These are phyloP conservation scores for Corythornis madagascariensis DNA, from an alignment of 2,113 vertebrate species.

Conservation along the genomic window DNA sequence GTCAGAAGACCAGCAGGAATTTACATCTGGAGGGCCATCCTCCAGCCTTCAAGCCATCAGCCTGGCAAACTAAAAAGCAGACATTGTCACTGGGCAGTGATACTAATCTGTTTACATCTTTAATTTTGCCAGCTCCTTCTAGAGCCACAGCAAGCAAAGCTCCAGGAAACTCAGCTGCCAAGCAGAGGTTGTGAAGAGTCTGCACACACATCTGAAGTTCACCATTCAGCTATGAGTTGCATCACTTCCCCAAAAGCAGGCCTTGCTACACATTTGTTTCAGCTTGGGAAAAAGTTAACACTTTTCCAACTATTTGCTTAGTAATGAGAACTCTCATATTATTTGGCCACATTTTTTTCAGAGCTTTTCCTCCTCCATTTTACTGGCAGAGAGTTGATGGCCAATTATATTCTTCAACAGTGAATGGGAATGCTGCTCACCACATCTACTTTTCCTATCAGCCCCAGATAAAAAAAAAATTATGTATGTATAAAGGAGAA, in stretches of 20 bases:
- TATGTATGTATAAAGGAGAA: not conserved
- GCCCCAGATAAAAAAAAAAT: not conserved
- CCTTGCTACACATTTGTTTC: accelerated
- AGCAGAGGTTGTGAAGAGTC: not conserved
- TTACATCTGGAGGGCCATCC: not conserved
- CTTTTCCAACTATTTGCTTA: not conserved
- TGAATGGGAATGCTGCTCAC: not conserved
- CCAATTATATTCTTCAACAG: not conserved
- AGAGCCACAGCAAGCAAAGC: not conserved
- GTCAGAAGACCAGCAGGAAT: not conserved
- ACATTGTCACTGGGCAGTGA: not conserved
- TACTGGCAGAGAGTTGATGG: not conserved
- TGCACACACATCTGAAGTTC: not conserved
- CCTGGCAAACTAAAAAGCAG: not conserved
- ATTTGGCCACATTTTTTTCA: not conserved
- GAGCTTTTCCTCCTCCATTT: not conserved
- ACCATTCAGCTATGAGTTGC: accelerated
- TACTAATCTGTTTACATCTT: not conserved
- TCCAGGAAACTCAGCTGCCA: not conserved
- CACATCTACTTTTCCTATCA: accelerated
- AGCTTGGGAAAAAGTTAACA: not conserved
- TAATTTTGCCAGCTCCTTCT: not conserved
- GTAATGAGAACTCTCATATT: not conserved
- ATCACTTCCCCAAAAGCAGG: not conserved
- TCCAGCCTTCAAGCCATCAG: not conserved